Evolutionary conservation across 2,888 invertebrate species (phyloP), one percentile per base, ranked within the genome.

Genomic region (Plemyria rubiginata): DNA sequence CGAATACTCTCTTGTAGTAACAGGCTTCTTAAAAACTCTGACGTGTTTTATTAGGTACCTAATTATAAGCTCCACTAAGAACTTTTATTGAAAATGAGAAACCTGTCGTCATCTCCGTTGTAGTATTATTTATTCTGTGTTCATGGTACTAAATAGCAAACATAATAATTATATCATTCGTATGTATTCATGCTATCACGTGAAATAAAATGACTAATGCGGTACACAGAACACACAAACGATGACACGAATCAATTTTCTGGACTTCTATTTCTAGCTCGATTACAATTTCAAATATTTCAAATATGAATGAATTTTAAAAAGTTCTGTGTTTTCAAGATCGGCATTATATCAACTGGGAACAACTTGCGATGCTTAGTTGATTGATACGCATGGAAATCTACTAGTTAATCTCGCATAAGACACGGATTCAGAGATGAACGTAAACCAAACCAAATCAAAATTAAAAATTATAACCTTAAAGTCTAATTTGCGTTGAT

Each of bases 171-270:
- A 68, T 60, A 58, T 69, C 16, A 65, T 61, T 67, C 43, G 43
- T 55, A 55, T 46, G 22, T 48, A 60, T 67, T 70, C 53, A 72
- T 49, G 56, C 15, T 52, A 75, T 80, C 80, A 79, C 77, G 77
- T 79, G 79, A 74, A 70, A 67, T 65, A 36, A 11, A 60, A 62
- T 71, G 70, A 77, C 62, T 71, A 66, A 74, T 53, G 66, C 49
- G 62, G 40, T 52, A 70, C 66, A 64, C 11, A 16, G 9, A n/a
- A 16, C 11, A 36, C 36, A 36, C 32, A 32, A 32, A 32, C 0
- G 32, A 7, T 32, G 32, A 32, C 11, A 38, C 36, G 11, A 11
- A 38, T 38, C 36, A 0, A 38, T 11, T 38, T 11, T 38, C 36
- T 38, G 11, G 36, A 5, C 11, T 11, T 38, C 36, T 8, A 38